Evolutionary conservation across 2,797 vertebrate genomes (phyloP), one percentile per base, ranked within the genome.

Genomic region (Pogoniulus pusillus): DNA sequence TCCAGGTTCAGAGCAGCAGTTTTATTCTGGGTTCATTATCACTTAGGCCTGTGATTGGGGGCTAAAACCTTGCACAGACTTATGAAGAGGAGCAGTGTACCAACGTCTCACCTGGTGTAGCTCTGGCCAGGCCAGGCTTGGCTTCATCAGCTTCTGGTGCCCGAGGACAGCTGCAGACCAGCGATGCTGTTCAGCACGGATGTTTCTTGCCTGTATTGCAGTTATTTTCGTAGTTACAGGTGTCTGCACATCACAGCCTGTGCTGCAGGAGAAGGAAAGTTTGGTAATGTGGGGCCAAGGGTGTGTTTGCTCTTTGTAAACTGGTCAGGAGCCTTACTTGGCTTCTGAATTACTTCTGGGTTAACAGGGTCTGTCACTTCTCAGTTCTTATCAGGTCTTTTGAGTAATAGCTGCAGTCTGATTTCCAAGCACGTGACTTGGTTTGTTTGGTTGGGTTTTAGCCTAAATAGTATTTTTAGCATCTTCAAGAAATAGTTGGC

Each of bases 381-480:
- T 49, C 15, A 5, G 58, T 63, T 79, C 47, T 77, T 87, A 39
- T 51, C 58, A 23, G 51, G 47, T 68, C 6, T 58, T 63, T 34
- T 29, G 63, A 55, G 64, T 86, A 84, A 55, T 26, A 37, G 51
- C 70, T 64, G 47, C 23, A 27, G 34, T n/a, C 69, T 43, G 27
- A 18, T 62, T 69, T 73, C 64, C 35, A 35, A 32, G 16, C 49
- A 16, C 3, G 4, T 76, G 80, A 35, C 53, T 59, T 78, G 62
- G 41, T n/a, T 34, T 76, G 41, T 35, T 60, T 87, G 85, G 85
- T 93, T 93, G 16, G 17, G 17, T 85, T 92, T 94, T 84, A 71
- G 80, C 69, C 73, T 78, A 81, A 91, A 81, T 72, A 87, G 87
- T 78, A 72, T 66, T 92, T 95, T 79, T 71, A 91, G 68, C 39